Base-by-base conservation (phyloP, 2,888 invertebrate genomes). In the Scaeva pyrastri region DNA sequence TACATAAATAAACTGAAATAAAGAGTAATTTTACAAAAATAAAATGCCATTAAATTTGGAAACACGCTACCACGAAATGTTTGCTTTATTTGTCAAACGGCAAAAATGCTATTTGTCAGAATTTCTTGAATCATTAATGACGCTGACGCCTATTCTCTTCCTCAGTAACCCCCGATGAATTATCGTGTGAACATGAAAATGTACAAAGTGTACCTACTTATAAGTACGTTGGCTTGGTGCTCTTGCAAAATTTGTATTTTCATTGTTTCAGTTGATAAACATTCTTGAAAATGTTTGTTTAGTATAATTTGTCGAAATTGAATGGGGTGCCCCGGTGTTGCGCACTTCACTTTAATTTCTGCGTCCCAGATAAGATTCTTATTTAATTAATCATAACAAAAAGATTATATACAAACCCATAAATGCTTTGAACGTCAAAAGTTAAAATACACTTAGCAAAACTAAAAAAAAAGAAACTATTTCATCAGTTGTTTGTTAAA, bases 331-430 rank as follows among this genome's bases (percentile, higher is more conserved):
- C 12, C n/a, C 48, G 6, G 45, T 72, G 70, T 66, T 73, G 79
- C 73, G 36, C 79, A 73, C 66, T 73, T 48, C 66, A 79, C 79
- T 64, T 23, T 72, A 48, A 41, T 19, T 43, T 26, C 55, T 50
- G 21, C 23, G 7, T 23, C 14, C 31, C 55, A 36, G 77, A 71
- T 78, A 62, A 64, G 72, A 78, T 55, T 58, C 36, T 39, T 45
- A 26, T 52, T 14, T 6, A 2, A 52, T 31, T 62, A n/a, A 12
- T 14, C 23, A 1, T 19, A 70, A 60, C 52, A 60, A 60, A 68
- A n/a, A 56, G n/a, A 48, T 36, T 45, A 14, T n/a, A 19, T 19
- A 19, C 3, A 19, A 19, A 19, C 3, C 11, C 19, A 48, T 48
- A 10, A 31, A 19, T 19, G 19, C 3, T 50, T 21, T 11, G 5